phyloP scores from a whole-genome alignment of 2,888 invertebrate genomes.

The Tyria jacobaeae region DNA sequence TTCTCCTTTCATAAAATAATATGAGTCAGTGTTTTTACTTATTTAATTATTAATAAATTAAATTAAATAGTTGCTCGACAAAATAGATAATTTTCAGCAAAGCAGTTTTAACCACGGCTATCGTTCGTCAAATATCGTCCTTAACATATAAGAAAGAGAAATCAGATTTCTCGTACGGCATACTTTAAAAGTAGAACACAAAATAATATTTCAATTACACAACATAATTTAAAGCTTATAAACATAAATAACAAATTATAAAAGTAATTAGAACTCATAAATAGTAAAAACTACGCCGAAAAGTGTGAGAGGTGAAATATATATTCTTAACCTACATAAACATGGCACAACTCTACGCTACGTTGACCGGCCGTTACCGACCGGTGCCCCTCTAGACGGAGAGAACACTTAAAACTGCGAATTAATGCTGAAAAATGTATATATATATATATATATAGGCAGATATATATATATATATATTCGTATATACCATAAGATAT shows the following conservation, averaged over 20 bases:
- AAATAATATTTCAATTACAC: conserved; percentile 23
- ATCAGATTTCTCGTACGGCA: background rate
- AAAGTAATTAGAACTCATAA: conserved; percentile 62
- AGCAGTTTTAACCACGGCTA: background rate
- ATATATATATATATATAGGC: too few relatives aligned
- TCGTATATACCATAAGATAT: too few relatives aligned
- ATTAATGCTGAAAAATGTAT: too few relatives aligned
- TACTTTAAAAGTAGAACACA: conserved; percentile 12
- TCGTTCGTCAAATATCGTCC: background rate
- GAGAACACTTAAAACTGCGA: conserved; percentile 17
- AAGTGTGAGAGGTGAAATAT: conserved; percentile 61
- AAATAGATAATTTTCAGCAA: too few relatives aligned
- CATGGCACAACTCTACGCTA: conserved; percentile 48
- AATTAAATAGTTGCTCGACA: too few relatives aligned
- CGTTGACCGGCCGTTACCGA: conserved; percentile 65
- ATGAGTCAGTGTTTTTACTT: too few relatives aligned
- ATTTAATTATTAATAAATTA: too few relatives aligned
- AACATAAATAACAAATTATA: conserved; percentile 59
- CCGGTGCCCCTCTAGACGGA: conserved; percentile 32
- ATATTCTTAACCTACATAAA: conserved; percentile 72
- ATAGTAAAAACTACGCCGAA: conserved; percentile 48
- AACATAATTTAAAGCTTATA: conserved; percentile 34
- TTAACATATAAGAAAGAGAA: background rate
- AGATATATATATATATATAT: too few relatives aligned
- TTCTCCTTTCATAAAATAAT: too few relatives aligned